These are phyloP conservation scores for Pocillopora damicornis DNA, from an alignment of 64 coral and sea anemone genomes.

Conservation along the genomic window DNA sequence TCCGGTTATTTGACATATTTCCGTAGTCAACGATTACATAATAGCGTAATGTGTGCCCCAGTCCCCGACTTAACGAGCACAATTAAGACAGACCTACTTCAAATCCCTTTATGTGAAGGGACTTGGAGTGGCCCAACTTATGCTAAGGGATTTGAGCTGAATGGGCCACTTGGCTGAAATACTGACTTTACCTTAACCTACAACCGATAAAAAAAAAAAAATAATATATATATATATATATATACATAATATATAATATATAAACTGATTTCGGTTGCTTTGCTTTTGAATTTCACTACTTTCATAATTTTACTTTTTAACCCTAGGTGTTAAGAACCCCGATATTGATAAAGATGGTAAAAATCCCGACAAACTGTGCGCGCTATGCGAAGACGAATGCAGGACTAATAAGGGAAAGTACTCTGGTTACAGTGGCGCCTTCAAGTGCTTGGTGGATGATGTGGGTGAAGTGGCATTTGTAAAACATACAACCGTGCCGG, in stretches of 20 bases:
- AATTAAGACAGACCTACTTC: too few species aligned
- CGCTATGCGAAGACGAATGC: constrained; percentile 7
- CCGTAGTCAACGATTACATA: too few species aligned
- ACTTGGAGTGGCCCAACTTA: too few species aligned
- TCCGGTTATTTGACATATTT: too few species aligned
- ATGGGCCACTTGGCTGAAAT: too few species aligned
- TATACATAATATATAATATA: too few species aligned
- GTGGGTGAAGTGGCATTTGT: constrained; percentile 60
- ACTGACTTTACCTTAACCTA: too few species aligned
- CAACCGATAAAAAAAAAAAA: too few species aligned
- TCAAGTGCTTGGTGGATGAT: constrained; percentile 42
- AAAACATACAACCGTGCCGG: constrained; percentile 43
- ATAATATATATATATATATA: background rate
- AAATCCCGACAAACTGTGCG: constrained; percentile 34
- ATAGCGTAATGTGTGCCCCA: too few species aligned
- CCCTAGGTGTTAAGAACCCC: background rate
- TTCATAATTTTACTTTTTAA: background rate
- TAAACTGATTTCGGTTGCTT: background rate
- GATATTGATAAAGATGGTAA: background rate
- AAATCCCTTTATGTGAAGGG: too few species aligned
- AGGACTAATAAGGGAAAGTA: background rate
- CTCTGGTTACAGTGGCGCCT: constrained; percentile 44
- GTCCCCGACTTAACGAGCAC: too few species aligned
- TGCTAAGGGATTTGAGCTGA: too few species aligned
- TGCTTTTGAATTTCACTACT: background rate